Evolutionary conservation across 1,140 invertebrate genomes (phyloP), one percentile per base, ranked within the genome.

Genomic region (Zophobas morio): DNA sequence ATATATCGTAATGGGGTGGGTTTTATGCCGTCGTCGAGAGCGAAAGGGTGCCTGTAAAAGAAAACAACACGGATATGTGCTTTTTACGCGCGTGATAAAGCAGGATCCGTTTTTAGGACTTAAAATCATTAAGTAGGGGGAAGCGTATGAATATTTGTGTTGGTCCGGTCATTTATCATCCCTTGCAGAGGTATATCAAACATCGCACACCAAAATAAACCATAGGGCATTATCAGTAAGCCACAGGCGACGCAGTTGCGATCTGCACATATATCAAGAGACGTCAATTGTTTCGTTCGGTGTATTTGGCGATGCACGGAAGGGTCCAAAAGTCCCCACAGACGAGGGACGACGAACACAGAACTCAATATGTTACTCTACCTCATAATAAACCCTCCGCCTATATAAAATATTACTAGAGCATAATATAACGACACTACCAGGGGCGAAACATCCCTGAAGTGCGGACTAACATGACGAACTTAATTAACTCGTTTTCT

Each of bases 401-500:
- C 76, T 70, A 75, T 75, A 78, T 79, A 79, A 79, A 79, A 79
- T 79, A 79, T 79, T 79, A 79, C 75, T 77, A 74, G 78, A 75
- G 74, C 56, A 79, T 79, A 79, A 74, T 76, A 79, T 79, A 77
- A 79, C 78, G 78, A 79, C 75, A 79, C 70, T 66, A 79, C 70
- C 70, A 79, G 57, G 78, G 78, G 76, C 54, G 72, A 78, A 75
- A 78, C 70, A 72, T 75, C 77, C 73, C 73, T 34, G 56, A 74
- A 78, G 70, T 74, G 71, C 70, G 51, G 63, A 53, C 49, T 57
- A 81, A 81, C 79, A 81, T 75, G 79, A 81, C 75, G 75, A 77
- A 79, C 70, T 79, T 81, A 81, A 81, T 81, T 81, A 81, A 81
- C 79, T 81, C 75, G 40, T 72, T 60, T 53, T 77, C 79, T 71